Conservation (phyloP, 2,888 invertebrate genomes). For the Eristalis tenax region DNA sequence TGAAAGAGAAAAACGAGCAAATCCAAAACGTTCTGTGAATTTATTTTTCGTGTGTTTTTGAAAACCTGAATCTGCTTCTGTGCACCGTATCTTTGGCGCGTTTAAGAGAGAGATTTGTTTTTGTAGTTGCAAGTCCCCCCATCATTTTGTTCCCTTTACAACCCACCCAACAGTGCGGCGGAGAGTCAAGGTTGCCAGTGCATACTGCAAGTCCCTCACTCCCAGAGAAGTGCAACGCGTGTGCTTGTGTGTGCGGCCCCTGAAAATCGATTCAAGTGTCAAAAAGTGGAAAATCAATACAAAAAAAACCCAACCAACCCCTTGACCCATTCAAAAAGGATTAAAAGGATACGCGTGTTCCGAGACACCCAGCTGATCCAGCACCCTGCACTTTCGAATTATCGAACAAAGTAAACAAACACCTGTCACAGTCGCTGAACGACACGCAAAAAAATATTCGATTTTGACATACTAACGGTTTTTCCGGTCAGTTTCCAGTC, state of each 20-base stretch:
- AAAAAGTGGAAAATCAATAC: constrained; percentile 64
- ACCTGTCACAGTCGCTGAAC: constrained; percentile 57
- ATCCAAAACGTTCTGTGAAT: not conserved
- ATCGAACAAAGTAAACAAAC: constrained; percentile 63
- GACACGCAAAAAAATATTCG: constrained; percentile 4
- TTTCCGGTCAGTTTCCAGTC: constrained; percentile 1
- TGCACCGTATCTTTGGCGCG: not conserved
- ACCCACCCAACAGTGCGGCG: constrained; percentile 9
- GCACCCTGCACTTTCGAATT: not conserved
- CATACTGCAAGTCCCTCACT: constrained; percentile 66
- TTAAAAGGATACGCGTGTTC: constrained; percentile 14
- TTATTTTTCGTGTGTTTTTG: not conserved
- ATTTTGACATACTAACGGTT: constrained; percentile 63
- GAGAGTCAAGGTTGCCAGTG: constrained; percentile 64
- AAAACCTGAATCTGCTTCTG: not conserved
- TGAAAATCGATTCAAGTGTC: constrained; percentile 50
- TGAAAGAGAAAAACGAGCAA: not conserved
- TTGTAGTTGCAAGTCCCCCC: not conserved
- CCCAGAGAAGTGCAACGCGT: constrained; percentile 36
- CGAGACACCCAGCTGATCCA: not conserved
- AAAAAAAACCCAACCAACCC: not conserved
- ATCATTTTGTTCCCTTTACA: not conserved
- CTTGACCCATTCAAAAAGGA: not conserved
- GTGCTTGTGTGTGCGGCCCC: constrained; percentile 23
- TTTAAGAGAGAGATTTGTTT: not conserved